Base-by-base conservation (phyloP, 2,888 invertebrate species). In the Urechis unicinctus region DNA sequence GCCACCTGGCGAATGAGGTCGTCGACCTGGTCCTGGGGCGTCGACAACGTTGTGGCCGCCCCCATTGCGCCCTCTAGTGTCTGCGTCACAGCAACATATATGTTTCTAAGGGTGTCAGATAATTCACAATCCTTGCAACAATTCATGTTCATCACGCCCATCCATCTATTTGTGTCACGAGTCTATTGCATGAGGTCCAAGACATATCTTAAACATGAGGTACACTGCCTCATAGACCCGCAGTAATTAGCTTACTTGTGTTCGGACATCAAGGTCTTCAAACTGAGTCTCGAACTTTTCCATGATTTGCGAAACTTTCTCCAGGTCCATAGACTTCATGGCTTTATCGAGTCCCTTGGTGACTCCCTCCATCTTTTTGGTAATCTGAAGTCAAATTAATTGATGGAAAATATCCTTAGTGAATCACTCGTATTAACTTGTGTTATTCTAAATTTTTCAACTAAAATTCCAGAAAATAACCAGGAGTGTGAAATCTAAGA, bases 191-290 rank as follows among this genome's bases (percentile, higher is more conserved):
- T n/a, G n/a, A n/a, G n/a, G n/a, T n/a, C n/a, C n/a, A n/a, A n/a
- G 41, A 31, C 30, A 21, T n/a, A 4, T 43, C n/a, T 43, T 17
- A 50, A 1, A 24, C 36, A 36, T 9, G 3, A 6, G 22, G n/a
- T 47, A 25, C 25, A 45, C 21, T 36, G 9, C 36, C 17, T 36
- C 9, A 13, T 36, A 9, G 17, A 36, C 3, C 21, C 6, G 26
- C 13, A 9, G 22, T 48, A 21, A 36, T 36, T 48, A 43, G 72
- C 78, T 74, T 69, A 95, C 96, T 0, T 93, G 91, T 28, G 80
- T 79, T 62, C 80, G 71, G 36, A 83, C 82, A 73, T 83, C 83
- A 59, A 83, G 68, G 65, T 82, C 81, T 72, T 82, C 82, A 76
- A 83, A 83, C 68, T 82, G 81, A 51, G 73, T 74, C 66, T 83